Evolutionary conservation across 2,888 invertebrate genomes (phyloP).

Genomic region (Drosophila hamatofila): DNA sequence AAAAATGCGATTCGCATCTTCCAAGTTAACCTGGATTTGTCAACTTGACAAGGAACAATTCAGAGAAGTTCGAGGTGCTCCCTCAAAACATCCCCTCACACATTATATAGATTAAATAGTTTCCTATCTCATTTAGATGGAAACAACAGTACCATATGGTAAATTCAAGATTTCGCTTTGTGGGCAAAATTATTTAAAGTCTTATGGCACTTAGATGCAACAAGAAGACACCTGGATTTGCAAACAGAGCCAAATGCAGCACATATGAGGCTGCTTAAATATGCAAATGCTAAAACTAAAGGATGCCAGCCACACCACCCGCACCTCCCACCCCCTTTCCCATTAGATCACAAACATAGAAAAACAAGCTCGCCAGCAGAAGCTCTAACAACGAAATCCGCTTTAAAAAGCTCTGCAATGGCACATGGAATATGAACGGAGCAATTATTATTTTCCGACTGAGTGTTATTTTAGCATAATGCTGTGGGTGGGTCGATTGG

Average conservation of each 20-base stretch:
- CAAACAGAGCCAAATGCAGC: neutral
- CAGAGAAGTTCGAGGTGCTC: neutral
- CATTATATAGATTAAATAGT: neutral
- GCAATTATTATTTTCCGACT: conserved; percentile 74
- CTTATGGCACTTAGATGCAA: neutral
- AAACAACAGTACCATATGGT: too few species aligned
- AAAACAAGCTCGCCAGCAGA: conserved; percentile 26
- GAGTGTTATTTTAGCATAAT: conserved; percentile 60
- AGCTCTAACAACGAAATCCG: conserved; percentile 69
- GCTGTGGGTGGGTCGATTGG: conserved; percentile 27
- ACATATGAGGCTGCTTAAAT: conserved; percentile 21
- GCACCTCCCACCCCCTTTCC: neutral
- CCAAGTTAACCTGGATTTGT: too few species aligned
- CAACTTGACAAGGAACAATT: too few species aligned
- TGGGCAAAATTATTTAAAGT: too few species aligned
- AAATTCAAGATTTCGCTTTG: neutral
- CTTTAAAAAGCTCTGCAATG: conserved; percentile 54
- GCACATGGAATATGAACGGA: conserved; percentile 58
- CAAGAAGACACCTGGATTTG: neutral
- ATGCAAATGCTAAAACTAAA: conserved; percentile 45
- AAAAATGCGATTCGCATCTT: too few species aligned
- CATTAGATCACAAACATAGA: conserved; percentile 6
- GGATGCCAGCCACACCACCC: neutral
- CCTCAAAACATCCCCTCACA: neutral
- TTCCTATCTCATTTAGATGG: too few species aligned